A percentile compares a stretch with the other conserved stretches of the same genome.
Evolutionary conservation across 1,140 invertebrate species (phyloP).

Genomic region (Caerostris darwini): DNA sequence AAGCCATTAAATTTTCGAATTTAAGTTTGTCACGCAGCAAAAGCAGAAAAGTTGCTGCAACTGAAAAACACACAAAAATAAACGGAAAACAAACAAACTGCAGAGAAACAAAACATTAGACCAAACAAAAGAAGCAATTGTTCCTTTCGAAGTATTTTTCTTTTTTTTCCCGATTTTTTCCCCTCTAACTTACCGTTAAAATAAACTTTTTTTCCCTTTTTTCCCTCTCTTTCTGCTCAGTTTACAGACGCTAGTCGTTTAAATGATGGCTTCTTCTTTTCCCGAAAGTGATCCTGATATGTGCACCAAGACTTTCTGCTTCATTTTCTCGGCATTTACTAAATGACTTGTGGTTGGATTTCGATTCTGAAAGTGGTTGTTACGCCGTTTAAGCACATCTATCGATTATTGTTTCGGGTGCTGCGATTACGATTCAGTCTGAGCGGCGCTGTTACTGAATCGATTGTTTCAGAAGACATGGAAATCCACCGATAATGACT

Average conservation of each 20-base stretch:
- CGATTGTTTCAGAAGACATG: slow-evolving; percentile 4
- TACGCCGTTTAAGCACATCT: neutral
- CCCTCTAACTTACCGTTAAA: too few species aligned
- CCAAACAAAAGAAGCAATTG: slow-evolving; percentile 29
- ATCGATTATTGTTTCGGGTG: slow-evolving; percentile 11
- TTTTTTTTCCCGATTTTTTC: neutral
- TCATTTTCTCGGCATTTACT: slow-evolving; percentile 55
- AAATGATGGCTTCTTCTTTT: slow-evolving; percentile 38
- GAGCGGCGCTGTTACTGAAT: neutral
- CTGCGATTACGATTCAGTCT: neutral
- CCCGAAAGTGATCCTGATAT: slow-evolving; percentile 38
- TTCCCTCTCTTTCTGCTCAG: neutral
- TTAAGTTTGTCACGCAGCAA: slow-evolving; percentile 19
- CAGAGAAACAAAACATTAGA: neutral
- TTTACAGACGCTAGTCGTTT: slow-evolving; percentile 18
- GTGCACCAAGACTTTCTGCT: slow-evolving; percentile 27
- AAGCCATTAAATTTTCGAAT: slow-evolving; percentile 32
- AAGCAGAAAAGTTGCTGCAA: neutral
- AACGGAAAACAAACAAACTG: neutral
- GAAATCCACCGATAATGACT: neutral
- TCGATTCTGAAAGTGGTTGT: slow-evolving; percentile 7
- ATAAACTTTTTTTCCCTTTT: neutral
- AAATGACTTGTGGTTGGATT: slow-evolving; percentile 63
- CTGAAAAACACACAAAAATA: neutral
- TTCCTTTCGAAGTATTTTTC: neutral